A percentile compares a stretch with the other conserved stretches of the same genome.
phyloP scores from a whole-genome alignment of 2,797 vertebrate genomes.

The Takifugu rubripes region DNA sequence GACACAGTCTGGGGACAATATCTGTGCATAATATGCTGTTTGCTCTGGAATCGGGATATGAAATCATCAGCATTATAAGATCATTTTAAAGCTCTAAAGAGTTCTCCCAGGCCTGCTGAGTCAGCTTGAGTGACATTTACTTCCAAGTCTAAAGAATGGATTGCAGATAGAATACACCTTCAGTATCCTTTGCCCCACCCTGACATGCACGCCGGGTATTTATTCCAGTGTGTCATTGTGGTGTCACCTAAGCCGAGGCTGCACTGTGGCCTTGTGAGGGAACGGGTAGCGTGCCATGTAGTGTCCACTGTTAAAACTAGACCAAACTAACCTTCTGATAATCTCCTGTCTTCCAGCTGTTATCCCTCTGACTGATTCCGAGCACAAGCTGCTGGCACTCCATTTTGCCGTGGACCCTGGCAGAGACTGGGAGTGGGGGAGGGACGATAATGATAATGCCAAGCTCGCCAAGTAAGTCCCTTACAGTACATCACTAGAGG shows the following conservation, averaged over 20 bases:
- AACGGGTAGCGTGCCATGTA: slow-evolving; percentile 10
- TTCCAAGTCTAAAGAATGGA: slow-evolving; percentile 31
- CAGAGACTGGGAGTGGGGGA: slow-evolving; percentile 97
- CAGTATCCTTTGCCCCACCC: slow-evolving; percentile 19
- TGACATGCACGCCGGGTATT: slow-evolving; percentile 39
- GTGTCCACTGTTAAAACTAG: slow-evolving; percentile 21
- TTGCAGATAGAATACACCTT: slow-evolving; percentile 20
- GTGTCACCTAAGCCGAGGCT: slow-evolving; percentile 22
- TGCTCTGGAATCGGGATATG: slow-evolving; percentile 1
- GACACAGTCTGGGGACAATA: too few relatives aligned
- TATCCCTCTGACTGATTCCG: slow-evolving; percentile 96
- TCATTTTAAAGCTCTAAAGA: slow-evolving; percentile 7
- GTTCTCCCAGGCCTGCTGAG: slow-evolving; percentile 2
- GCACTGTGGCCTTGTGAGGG: slow-evolving; percentile 10
- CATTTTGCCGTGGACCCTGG: slow-evolving; percentile 98
- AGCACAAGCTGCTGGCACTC: slow-evolving; percentile 96
- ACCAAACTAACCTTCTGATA: slow-evolving; percentile 49
- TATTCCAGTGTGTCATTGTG: slow-evolving; percentile 25
- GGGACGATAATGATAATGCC: slow-evolving; percentile 93
- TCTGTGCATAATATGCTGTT: neutral
- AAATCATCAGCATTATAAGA: slow-evolving; percentile 10
- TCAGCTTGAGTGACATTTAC: slow-evolving; percentile 16
- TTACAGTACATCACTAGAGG: slow-evolving; percentile 13
- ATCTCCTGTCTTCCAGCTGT: slow-evolving; percentile 83
- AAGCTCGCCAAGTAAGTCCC: slow-evolving; percentile 92